Percentiles rank a stretch among this genome's conserved stretches.
Conservation (phyloP, 2,888 invertebrate genomes). For the Tetrapedia diversipes region DNA sequence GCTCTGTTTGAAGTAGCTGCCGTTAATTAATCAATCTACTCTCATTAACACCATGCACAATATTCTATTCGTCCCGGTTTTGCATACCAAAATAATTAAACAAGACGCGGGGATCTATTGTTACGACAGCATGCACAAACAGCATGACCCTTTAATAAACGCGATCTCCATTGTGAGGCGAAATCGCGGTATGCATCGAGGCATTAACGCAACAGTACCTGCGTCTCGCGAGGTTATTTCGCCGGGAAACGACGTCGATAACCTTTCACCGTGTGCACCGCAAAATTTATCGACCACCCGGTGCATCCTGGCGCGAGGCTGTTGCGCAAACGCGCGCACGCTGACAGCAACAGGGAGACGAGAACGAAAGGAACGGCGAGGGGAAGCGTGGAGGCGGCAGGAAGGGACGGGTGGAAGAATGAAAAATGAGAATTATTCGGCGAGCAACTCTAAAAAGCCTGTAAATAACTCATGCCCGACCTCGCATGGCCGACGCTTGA, state of each 20-base stretch:
- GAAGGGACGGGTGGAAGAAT: background rate
- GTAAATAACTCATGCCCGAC: conserved; percentile 15
- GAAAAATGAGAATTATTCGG: conserved; percentile 6
- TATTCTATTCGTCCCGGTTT: too few relatives aligned
- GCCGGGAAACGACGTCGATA: conserved; percentile 54
- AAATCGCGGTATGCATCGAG: conserved; percentile 19
- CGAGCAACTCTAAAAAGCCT: background rate
- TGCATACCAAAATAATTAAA: too few relatives aligned
- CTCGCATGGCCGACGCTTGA: background rate
- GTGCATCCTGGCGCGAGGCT: conserved; percentile 34
- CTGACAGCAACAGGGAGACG: background rate
- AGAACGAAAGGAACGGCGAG: background rate
- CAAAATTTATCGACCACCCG: conserved; percentile 64
- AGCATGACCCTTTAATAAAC: conserved; percentile 16
- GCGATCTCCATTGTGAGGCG: conserved; percentile 21
- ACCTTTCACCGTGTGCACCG: conserved; percentile 63
- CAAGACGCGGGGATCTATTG: too few relatives aligned
- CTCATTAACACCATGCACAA: too few relatives aligned
- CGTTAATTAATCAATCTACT: too few relatives aligned
- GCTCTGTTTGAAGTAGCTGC: too few relatives aligned
- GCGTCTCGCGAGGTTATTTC: conserved; percentile 43
- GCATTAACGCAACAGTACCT: conserved; percentile 46
- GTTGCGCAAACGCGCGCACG: conserved; percentile 36
- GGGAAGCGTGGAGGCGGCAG: background rate
- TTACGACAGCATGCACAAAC: too few relatives aligned